A percentile compares a stretch with the other conserved stretches of the same genome.
These are phyloP conservation scores for Diplazon laetatorius DNA, from an alignment of 2,888 invertebrate species.

Conservation along the genomic window DNA sequence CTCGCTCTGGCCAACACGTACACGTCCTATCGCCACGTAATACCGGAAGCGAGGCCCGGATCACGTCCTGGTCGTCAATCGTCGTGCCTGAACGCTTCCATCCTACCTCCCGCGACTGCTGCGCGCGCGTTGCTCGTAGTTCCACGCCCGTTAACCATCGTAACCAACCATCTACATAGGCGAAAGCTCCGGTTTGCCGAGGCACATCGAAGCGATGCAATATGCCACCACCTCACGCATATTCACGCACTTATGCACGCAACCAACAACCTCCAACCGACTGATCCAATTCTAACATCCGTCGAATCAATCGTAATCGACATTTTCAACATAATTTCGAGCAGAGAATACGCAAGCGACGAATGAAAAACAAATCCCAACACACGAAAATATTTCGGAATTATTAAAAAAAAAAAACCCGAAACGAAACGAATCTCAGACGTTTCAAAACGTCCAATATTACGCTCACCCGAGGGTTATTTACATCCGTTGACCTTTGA, in stretches of 20 bases:
- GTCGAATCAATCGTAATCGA: no score
- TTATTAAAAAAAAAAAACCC: no score
- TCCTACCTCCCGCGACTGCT: slow-evolving; percentile 37
- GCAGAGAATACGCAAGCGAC: no score
- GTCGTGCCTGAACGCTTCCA: slow-evolving; percentile 62
- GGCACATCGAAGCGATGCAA: not conserved
- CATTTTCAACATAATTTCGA: not conserved
- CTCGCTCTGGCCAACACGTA: no score
- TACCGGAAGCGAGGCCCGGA: slow-evolving; percentile 73
- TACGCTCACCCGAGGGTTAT: no score
- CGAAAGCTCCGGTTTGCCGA: slow-evolving; percentile 30
- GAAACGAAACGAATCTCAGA: no score
- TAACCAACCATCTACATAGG: slow-evolving; percentile 41
- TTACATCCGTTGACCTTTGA: no score
- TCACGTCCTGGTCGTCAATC: slow-evolving; percentile 70
- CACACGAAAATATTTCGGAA: no score
- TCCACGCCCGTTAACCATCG: slow-evolving; percentile 46
- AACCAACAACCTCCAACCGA: slow-evolving; percentile 5
- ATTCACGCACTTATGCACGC: slow-evolving; percentile 18
- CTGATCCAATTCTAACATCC: no score
- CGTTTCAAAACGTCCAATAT: no score
- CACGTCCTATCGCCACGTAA: slow-evolving; percentile 66
- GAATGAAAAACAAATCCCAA: no score
- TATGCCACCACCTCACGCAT: not conserved
- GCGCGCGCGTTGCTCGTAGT: slow-evolving; percentile 54